These are phyloP conservation scores for Archips crataeganus DNA, from an alignment of 2,888 invertebrate genomes.

Conservation along the genomic window DNA sequence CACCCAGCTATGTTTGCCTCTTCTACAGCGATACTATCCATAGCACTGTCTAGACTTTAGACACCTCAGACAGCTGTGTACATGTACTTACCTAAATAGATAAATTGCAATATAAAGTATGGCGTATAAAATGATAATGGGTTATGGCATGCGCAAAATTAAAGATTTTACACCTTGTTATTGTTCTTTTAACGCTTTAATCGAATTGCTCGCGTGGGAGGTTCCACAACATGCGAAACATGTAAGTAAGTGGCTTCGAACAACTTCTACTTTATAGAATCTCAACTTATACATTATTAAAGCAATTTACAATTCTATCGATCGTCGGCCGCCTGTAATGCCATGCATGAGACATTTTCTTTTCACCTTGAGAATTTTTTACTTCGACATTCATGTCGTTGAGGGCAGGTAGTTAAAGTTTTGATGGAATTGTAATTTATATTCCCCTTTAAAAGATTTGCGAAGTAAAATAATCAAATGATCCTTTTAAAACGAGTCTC, in stretches of 20 bases:
- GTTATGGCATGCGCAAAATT: constrained; percentile 70
- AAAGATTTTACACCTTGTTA: constrained; percentile 70
- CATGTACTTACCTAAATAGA: constrained; percentile 25
- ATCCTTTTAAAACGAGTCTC: constrained; percentile 26
- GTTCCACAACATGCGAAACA: constrained; percentile 27
- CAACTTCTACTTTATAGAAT: constrained; percentile 47
- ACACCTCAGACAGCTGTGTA: constrained; percentile 40
- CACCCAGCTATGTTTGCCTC: constrained; percentile 3
- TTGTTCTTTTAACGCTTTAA: constrained; percentile 57
- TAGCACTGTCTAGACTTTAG: constrained; percentile 39
- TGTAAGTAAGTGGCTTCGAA: constrained; percentile 18
- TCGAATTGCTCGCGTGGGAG: constrained; percentile 54
- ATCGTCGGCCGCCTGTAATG: constrained; percentile 66
- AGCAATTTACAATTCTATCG: constrained; percentile 79
- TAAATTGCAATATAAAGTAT: constrained; percentile 42
- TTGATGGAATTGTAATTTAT: constrained; percentile 47
- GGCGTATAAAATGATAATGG: constrained; percentile 63
- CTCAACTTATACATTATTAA: constrained; percentile 63
- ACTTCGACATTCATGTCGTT: constrained; percentile 55
- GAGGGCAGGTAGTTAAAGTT: constrained; percentile 58
- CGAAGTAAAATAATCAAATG: constrained; percentile 24
- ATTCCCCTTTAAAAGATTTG: constrained; percentile 29
- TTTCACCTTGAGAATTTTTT: constrained; percentile 74
- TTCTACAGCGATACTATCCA: constrained; percentile 22
- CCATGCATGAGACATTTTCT: constrained; percentile 71